These are phyloP conservation scores for Ephialtes manifestator DNA, from an alignment of 2,888 invertebrate genomes.

Conservation along the genomic window DNA sequence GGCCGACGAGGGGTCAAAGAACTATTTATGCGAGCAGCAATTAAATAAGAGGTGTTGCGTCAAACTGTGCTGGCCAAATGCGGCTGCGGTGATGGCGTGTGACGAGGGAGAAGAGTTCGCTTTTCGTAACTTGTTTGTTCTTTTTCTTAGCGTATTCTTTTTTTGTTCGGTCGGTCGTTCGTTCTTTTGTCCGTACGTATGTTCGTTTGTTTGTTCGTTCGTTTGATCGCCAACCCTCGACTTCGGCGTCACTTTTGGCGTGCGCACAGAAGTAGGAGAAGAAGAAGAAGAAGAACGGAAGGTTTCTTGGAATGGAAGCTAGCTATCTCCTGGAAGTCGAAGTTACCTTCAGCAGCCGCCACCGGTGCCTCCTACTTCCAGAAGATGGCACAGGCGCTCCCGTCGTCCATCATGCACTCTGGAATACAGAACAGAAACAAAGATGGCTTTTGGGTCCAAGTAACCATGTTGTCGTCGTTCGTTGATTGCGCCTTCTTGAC, in stretches of 20 bases:
- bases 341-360: slow-evolving; percentile 87
- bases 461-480: slow-evolving; percentile 70
- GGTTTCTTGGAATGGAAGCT: slow-evolving; percentile 86
- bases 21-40: slow-evolving; percentile 83
- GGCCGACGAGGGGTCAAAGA: slow-evolving; percentile 73
- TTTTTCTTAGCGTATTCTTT: slow-evolving; percentile 15
- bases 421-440: slow-evolving; percentile 88
- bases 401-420: slow-evolving; percentile 88
- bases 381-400: slow-evolving; percentile 88
- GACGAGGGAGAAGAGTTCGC: slow-evolving; percentile 79
- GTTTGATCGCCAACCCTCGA: slow-evolving; percentile 63
- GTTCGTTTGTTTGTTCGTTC: slow-evolving; percentile 67
- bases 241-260: slow-evolving; percentile 72
- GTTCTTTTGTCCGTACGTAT: slow-evolving; percentile 58
- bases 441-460: slow-evolving; percentile 86
- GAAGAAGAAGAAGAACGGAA: slow-evolving; percentile 81
- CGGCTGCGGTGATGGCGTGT: slow-evolving; percentile 81
- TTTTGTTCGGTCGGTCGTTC: slow-evolving; percentile 42
- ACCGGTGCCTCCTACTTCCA: slow-evolving; percentile 88
- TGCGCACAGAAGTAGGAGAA: slow-evolving; percentile 60
- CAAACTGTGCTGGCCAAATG: slow-evolving; percentile 84
- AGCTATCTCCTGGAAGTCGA: slow-evolving; percentile 88
- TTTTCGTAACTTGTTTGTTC: slow-evolving; percentile 38
- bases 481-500: slow-evolving; percentile 49
- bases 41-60: slow-evolving; percentile 82